Conservation (phyloP, 1,140 invertebrate genomes). For the Drosophila eugracilis region DNA sequence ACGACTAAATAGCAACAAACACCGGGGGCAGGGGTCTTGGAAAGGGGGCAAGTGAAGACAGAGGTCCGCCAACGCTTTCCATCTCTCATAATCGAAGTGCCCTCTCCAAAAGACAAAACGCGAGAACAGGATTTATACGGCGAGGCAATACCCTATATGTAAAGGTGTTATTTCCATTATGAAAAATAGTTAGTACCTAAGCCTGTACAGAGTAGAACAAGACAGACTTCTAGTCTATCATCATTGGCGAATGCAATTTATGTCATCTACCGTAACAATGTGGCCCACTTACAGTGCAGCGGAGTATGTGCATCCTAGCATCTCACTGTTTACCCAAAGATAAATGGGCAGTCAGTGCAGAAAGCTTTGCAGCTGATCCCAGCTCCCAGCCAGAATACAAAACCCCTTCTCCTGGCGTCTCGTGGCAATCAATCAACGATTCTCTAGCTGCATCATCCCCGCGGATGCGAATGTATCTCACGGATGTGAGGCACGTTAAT, state of each 20-base stretch:
- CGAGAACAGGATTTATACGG: neutral
- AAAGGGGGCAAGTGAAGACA: slow-evolving; percentile 11
- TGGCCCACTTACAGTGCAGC: slow-evolving; percentile 27
- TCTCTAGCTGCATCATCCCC: slow-evolving; percentile 23
- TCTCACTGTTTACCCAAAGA: slow-evolving; percentile 49
- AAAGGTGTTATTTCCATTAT: neutral
- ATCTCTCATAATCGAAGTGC: slow-evolving; percentile 56
- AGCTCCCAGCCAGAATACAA: slow-evolving; percentile 2
- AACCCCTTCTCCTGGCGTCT: slow-evolving; percentile 2
- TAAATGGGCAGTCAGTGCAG: slow-evolving; percentile 53
- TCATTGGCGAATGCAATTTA: slow-evolving; percentile 43
- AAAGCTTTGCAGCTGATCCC: slow-evolving; percentile 14
- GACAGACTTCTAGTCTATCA: too few relatives aligned
- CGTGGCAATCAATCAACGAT: slow-evolving; percentile 57
- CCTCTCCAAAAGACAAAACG: neutral
- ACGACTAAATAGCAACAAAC: slow-evolving; percentile 44
- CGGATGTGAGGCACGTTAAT: slow-evolving; percentile 50
- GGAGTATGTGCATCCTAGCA: slow-evolving; percentile 22
- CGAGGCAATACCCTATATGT: neutral
- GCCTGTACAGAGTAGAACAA: too few relatives aligned
- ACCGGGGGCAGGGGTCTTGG: neutral
- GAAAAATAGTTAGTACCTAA: too few relatives aligned
- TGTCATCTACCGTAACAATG: too few relatives aligned
- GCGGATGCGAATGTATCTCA: slow-evolving; percentile 30
- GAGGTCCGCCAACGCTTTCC: slow-evolving; percentile 37